Evolutionary conservation across 2,888 invertebrate genomes (phyloP).

Genomic region (Myopa tessellatipennis): DNA sequence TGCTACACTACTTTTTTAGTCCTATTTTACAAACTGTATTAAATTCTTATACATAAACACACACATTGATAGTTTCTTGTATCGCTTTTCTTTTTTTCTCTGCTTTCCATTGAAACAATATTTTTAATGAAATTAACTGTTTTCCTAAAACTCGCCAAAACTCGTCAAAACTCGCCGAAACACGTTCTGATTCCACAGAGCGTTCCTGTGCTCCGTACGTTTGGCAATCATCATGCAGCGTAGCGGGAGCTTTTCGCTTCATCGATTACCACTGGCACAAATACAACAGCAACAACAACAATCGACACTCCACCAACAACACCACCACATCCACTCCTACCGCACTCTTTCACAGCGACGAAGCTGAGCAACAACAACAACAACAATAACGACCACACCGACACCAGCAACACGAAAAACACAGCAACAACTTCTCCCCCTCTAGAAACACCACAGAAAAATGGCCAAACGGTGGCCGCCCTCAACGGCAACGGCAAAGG

Average conservation of each 20-base stretch:
- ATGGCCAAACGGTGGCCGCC: slow-evolving; percentile 37
- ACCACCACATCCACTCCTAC: slow-evolving; percentile 62
- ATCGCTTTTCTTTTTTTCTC: slow-evolving; percentile 42
- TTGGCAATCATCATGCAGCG: slow-evolving; percentile 69
- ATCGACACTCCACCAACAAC: slow-evolving; percentile 52
- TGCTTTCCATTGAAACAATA: slow-evolving; percentile 39
- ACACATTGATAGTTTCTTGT: slow-evolving; percentile 6
- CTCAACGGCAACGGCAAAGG: slow-evolving; percentile 41
- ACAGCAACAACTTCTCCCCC: slow-evolving; percentile 22
- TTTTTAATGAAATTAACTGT: not conserved
- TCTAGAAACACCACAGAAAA: slow-evolving; percentile 12
- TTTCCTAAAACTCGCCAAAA: slow-evolving; percentile 4
- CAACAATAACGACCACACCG: slow-evolving; percentile 39
- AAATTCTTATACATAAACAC: slow-evolving; percentile 23
- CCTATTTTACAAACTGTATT: slow-evolving; percentile 25
- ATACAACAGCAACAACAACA: slow-evolving; percentile 50
- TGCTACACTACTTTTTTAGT: slow-evolving; percentile 8
- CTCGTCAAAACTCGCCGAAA: slow-evolving; percentile 11
- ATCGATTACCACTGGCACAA: slow-evolving; percentile 48
- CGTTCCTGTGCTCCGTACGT: slow-evolving; percentile 69
- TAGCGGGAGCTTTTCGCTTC: slow-evolving; percentile 67
- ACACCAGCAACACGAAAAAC: slow-evolving; percentile 40
- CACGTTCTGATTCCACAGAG: slow-evolving; percentile 55
- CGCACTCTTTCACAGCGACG: slow-evolving; percentile 54
- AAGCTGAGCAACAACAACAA: slow-evolving; percentile 23